phyloP scores from a whole-genome alignment of 2,113 vertebrate species.

The Asarcornis scutulata region DNA sequence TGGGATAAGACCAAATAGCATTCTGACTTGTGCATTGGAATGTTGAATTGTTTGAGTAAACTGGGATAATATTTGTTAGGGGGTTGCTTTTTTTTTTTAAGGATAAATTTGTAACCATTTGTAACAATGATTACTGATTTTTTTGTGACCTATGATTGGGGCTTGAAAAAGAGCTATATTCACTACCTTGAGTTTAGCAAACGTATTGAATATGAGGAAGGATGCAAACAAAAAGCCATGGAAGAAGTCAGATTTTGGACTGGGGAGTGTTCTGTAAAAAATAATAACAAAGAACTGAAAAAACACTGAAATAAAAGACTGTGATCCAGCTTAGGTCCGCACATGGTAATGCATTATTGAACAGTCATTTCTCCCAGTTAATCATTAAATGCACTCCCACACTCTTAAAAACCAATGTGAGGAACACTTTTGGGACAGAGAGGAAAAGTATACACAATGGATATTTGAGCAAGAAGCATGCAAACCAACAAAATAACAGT shows the following conservation, averaged over 20 bases:
- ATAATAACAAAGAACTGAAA: conserved; percentile 45
- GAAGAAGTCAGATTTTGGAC: conserved; percentile 5
- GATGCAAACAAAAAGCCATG: not conserved
- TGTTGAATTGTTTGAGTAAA: not conserved
- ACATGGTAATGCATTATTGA: conserved; percentile 46
- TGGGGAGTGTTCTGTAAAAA: not conserved
- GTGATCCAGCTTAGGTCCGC: conserved; percentile 31
- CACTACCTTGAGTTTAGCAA: not conserved
- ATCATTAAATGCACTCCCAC: conserved; percentile 43
- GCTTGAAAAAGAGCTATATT: not conserved
- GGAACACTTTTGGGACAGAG: conserved; percentile 26
- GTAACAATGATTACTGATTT: not conserved
- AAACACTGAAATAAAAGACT: conserved; percentile 43
- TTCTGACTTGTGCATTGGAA: not conserved
- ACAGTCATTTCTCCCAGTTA: conserved; percentile 41
- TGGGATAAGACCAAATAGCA: not conserved
- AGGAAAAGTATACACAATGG: conserved; percentile 35
- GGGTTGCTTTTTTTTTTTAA: not conserved
- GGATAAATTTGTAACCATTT: not conserved
- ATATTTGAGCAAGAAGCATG: conserved; percentile 4
- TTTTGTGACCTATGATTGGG: not conserved
- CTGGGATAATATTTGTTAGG: not conserved
- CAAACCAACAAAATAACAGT: conserved; percentile 33
- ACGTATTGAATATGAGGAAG: not conserved
- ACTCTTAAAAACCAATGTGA: conserved; percentile 32